Evolutionary conservation across 1,140 invertebrate genomes (phyloP).

Genomic region (Anastrepha ludens): DNA sequence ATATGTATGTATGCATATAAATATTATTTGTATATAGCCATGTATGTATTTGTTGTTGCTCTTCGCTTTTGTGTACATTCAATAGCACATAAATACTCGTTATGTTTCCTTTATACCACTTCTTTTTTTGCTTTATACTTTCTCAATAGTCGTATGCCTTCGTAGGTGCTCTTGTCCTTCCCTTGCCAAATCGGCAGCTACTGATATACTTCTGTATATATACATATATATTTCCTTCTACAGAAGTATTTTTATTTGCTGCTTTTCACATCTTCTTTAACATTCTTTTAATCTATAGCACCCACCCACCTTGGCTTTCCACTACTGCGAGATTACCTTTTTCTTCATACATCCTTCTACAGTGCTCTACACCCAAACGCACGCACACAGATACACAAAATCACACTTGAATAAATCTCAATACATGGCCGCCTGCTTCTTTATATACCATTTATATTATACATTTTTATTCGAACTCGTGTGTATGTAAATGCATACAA

Average conservation of each 20-base stretch:
- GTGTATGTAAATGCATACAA: not conserved
- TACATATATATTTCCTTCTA: not conserved
- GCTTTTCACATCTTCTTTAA: slow-evolving; percentile 11
- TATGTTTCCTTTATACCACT: slow-evolving; percentile 34
- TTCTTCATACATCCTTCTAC: not conserved
- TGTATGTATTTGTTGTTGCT: not conserved
- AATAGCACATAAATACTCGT: slow-evolving; percentile 45
- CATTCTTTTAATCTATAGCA: slow-evolving; percentile 35
- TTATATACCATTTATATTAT: slow-evolving; percentile 23
- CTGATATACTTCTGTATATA: slow-evolving; percentile 10
- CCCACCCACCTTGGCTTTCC: not conserved
- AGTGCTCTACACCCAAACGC: not conserved
- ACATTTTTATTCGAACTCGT: slow-evolving; percentile 10
- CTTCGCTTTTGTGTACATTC: slow-evolving; percentile 25
- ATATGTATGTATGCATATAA: not conserved
- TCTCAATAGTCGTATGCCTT: slow-evolving; percentile 31
- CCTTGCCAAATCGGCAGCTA: not conserved
- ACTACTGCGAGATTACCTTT: slow-evolving; percentile 30
- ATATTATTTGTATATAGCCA: not conserved
- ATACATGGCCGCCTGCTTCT: not conserved
- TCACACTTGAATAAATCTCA: slow-evolving; percentile 3
- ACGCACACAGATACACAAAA: not conserved
- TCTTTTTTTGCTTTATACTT: slow-evolving; percentile 22
- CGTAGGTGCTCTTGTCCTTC: slow-evolving; percentile 43
- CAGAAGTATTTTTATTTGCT: slow-evolving; percentile 2